These are phyloP conservation scores for Contarinia nasturtii DNA, from an alignment of 1,140 invertebrate genomes.

Conservation along the genomic window DNA sequence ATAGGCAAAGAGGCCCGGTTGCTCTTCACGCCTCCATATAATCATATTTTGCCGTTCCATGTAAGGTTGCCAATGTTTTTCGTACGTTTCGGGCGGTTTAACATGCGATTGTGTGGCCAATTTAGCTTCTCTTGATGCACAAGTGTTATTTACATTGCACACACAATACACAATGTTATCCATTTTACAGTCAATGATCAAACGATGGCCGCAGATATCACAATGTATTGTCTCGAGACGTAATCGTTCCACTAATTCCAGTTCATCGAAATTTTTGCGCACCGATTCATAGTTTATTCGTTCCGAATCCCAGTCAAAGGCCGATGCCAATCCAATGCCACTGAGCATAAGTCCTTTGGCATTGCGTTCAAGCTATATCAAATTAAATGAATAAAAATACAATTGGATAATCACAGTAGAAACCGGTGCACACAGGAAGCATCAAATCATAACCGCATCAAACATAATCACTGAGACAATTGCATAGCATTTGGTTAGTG, in stretches of 20 bases:
- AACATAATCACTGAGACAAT: neutral
- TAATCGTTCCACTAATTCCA: constrained; percentile 28
- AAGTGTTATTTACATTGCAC: constrained; percentile 9
- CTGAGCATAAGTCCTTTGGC: constrained; percentile 24
- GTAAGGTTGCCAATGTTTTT: constrained; percentile 53
- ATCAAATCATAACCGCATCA: neutral
- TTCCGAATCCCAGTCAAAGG: constrained; percentile 34
- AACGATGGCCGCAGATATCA: constrained; percentile 31
- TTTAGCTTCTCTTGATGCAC: constrained; percentile 10
- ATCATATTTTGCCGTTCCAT: constrained; percentile 59
- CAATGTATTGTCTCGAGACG: constrained; percentile 37
- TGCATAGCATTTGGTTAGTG: neutral
- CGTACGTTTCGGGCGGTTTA: constrained; percentile 19
- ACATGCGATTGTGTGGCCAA: constrained; percentile 16
- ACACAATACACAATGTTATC: constrained; percentile 33
- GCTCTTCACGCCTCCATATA: constrained; percentile 57
- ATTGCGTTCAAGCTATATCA: constrained; percentile 1
- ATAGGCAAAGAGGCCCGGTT: constrained; percentile 48
- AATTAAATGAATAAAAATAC: neutral
- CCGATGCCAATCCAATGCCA: constrained; percentile 20
- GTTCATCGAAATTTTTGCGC: constrained; percentile 26
- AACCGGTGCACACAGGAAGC: neutral
- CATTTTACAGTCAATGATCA: constrained; percentile 33
- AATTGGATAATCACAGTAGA: neutral
- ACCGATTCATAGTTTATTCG: constrained; percentile 31